phyloP scores from a whole-genome alignment of 2,888 invertebrate genomes.

The Pterobdella sp. region DNA sequence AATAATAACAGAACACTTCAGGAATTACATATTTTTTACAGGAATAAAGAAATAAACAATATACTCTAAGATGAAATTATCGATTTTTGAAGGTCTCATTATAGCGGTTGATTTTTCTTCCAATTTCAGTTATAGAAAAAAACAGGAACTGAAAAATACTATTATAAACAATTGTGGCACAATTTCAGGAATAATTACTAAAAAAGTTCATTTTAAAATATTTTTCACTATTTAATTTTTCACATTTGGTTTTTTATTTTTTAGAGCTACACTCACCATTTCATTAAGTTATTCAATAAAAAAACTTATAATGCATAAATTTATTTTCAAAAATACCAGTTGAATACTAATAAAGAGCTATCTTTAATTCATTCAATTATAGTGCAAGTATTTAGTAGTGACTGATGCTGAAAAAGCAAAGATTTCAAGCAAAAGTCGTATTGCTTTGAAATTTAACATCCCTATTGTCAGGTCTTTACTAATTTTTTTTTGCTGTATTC shows the following conservation, averaged over 20 bases:
- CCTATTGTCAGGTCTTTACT: too few species aligned
- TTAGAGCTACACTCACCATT: neutral
- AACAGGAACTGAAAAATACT: conserved; percentile 41
- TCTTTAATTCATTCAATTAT: too few species aligned
- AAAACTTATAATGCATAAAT: neutral
- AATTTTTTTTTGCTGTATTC: too few species aligned
- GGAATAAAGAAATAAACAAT: too few species aligned
- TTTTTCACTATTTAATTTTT: neutral
- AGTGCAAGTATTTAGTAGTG: conserved; percentile 45
- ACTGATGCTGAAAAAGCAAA: conserved; percentile 42
- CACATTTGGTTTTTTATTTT: neutral
- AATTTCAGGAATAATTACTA: conserved; percentile 47
- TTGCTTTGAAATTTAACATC: conserved; percentile 43
- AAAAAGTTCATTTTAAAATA: conserved; percentile 42
- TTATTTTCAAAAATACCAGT: too few species aligned
- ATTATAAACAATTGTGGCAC: conserved; percentile 47
- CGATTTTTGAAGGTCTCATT: conserved; percentile 39
- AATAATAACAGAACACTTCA: too few species aligned
- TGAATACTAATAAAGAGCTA: too few species aligned
- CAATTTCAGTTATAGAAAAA: conserved; percentile 43
- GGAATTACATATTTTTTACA: too few species aligned
- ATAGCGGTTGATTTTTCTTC: conserved; percentile 44
- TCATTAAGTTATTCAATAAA: neutral
- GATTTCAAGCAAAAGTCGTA: conserved; percentile 46
- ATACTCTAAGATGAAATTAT: too few species aligned